phyloP scores from a whole-genome alignment of 2,888 invertebrate species.

The Incurvaria masculella region DNA sequence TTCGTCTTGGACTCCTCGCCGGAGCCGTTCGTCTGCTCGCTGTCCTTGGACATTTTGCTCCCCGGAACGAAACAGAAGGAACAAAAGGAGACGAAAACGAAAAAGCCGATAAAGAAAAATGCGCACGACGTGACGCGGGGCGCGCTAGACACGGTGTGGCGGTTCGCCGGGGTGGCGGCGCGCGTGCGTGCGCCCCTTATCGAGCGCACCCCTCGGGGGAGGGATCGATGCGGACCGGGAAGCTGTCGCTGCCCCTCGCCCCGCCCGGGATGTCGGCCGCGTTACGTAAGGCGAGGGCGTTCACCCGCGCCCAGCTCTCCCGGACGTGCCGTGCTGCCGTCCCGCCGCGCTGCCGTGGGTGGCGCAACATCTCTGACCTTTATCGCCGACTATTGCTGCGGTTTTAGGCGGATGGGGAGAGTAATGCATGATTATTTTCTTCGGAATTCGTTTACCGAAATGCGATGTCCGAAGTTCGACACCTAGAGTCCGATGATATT shows the following conservation, averaged over 20 bases:
- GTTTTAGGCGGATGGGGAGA: background rate
- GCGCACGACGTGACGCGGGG: constrained; percentile 40
- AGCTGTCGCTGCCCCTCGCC: constrained; percentile 34
- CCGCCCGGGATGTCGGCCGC: constrained; percentile 18
- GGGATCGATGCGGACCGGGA: constrained; percentile 19
- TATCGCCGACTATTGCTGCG: no score
- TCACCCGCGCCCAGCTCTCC: constrained; percentile 36
- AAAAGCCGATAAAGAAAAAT: constrained; percentile 56
- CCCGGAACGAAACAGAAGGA: constrained; percentile 57
- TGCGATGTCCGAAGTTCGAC: no score
- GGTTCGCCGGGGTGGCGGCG: constrained; percentile 10
- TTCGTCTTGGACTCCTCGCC: constrained; percentile 96
- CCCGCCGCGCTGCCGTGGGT: no score
- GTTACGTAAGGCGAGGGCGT: constrained; percentile 52
- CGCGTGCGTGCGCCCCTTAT: background rate
- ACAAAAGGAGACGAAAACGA: constrained; percentile 44
- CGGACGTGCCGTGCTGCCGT: background rate
- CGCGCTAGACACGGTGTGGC: constrained; percentile 48
- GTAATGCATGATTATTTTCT: no score
- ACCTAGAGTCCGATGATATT: no score
- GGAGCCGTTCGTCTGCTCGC: constrained; percentile 83
- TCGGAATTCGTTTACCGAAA: no score
- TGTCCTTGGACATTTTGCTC: constrained; percentile 80
- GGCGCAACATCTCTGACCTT: no score
- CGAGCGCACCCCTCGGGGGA: constrained; percentile 5